Base-by-base conservation (phyloP, 1,140 invertebrate genomes). In the Nylanderia fulva region DNA sequence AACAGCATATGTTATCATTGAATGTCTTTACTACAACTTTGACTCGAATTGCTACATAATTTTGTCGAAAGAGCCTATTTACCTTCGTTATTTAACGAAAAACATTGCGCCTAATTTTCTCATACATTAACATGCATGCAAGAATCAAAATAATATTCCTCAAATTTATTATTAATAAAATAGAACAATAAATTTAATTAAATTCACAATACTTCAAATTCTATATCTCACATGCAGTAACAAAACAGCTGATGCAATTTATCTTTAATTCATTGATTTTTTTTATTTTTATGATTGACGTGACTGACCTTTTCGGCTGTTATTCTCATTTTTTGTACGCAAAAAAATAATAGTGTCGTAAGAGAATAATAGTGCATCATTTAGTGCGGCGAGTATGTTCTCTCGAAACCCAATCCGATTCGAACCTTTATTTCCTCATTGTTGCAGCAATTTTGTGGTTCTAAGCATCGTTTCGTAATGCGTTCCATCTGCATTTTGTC, bases 11-110 rank as follows among this genome's bases (percentile, higher is more conserved):
- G 36, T 85, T 60, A 58, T 63, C 39, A 39, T 76, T 79, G 61
- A 66, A 56, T 85, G 27, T 13, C 29, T 6, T 48, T n/a, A 48
- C 45, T 77, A 80, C n/a, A 80, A 85, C 39, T 80, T 58, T 68
- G 75, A 48, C 61, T 85, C 36, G 56, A 52, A 74, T 84, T 27
- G n/a, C 56, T 13, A 64, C 58, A 42, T 80, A 79, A 86, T 80
- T 75, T 64, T 6, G 29, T 39, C 33, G 27, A n/a, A n/a, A n/a
- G n/a, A 45, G n/a, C 24, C 13, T 63, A 72, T 72, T 83, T 83
- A 63, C 15, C 8, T 18, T 63, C 42, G 42, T 66, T 9, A 8
- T 84, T 61, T 82, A 72, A 58, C 36, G 52, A 82, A 60, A 82
- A 72, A 42, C 29, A 6, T 74, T n/a, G n/a, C 27, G 29, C 54